A percentile compares a stretch with the other conserved stretches of the same genome.
Evolutionary conservation across 2,888 invertebrate genomes (phyloP).

Genomic region (Aelia acuminata): DNA sequence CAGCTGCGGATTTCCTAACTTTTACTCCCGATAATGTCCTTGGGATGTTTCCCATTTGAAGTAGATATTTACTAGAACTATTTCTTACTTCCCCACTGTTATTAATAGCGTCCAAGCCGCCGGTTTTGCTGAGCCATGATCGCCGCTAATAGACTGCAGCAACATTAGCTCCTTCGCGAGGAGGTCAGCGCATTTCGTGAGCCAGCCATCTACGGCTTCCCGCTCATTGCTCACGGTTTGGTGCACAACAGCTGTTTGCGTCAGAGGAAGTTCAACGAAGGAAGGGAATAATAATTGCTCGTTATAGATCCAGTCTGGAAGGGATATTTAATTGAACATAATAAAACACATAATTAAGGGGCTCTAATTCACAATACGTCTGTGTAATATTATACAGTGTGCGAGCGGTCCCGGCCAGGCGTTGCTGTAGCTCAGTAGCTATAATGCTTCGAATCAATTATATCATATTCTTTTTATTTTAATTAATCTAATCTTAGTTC

Average conservation of each 20-base stretch:
- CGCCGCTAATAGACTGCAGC: not conserved
- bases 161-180: not conserved
- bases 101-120: not conserved
- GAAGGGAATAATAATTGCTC: not conserved
- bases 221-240: not conserved
- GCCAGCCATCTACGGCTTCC: not conserved
- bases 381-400: too few species aligned
- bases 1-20: too few species aligned
- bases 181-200: constrained; percentile 20
- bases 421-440: too few species aligned
- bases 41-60: not conserved
- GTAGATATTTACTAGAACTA: not conserved
- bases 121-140: not conserved
- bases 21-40: too few species aligned
- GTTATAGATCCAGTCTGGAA: too few species aligned
- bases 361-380: too few species aligned
- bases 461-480: too few species aligned
- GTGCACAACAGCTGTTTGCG: not conserved
- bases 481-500: too few species aligned
- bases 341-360: too few species aligned
- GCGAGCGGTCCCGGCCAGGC: too few species aligned
- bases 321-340: too few species aligned
- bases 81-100: not conserved
- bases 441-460: too few species aligned
- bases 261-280: not conserved